These are phyloP conservation scores for Melanocharis versteri DNA, from an alignment of 2,113 vertebrate species.

Conservation along the genomic window DNA sequence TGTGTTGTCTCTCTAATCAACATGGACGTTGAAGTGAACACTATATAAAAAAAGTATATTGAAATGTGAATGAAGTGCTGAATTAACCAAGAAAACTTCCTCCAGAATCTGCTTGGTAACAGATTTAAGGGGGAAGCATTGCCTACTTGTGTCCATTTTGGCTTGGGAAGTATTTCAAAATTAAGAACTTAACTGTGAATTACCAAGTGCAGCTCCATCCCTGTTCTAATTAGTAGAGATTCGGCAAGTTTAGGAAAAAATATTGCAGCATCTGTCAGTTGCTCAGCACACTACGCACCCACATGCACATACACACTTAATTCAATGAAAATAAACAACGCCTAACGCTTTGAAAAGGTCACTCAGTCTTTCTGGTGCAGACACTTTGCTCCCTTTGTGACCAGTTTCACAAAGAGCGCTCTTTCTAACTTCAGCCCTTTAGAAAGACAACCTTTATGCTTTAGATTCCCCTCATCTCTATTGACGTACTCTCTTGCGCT, in stretches of 20 bases:
- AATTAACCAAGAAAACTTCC: background rate
- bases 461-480: conserved; percentile 16
- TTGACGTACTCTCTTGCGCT: background rate
- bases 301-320: background rate
- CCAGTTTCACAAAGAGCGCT: conserved; percentile 39
- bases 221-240: background rate
- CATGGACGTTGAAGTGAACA: fast-evolving
- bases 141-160: background rate
- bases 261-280: background rate
- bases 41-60: background rate
- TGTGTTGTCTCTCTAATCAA: background rate
- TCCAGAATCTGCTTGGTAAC: background rate
- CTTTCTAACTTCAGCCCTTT: background rate
- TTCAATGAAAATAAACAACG: conserved; percentile 47
- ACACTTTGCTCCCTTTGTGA: conserved; percentile 47
- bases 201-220: background rate
- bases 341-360: conserved; percentile 51
- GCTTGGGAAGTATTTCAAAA: background rate
- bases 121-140: background rate
- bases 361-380: conserved; percentile 28
- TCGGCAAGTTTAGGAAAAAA: background rate
- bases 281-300: background rate
- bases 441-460: conserved; percentile 47
- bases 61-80: background rate
- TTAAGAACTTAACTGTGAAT: background rate